Evolutionary conservation across 2,888 invertebrate species (phyloP), one percentile per base, ranked within the genome.

Genomic region (Colostygia pectinataria): DNA sequence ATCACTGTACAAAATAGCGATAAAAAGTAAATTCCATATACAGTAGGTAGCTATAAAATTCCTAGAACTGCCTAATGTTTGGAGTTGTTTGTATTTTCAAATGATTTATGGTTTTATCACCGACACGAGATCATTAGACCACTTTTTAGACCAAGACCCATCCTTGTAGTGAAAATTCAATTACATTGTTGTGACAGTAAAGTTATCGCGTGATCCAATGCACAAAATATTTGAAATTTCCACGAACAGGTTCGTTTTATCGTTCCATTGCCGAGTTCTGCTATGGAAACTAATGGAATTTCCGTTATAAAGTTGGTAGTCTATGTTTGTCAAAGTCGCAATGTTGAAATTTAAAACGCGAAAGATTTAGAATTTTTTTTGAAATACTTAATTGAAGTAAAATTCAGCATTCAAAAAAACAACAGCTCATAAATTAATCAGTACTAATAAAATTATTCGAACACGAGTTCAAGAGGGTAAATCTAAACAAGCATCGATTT

Each of bases 201-300:
- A 65, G 38, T 55, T 50, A 69, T 75, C 55, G 75, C 75, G 71
- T 77, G 72, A 60, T 40, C 54, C 32, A 49, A 57, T 66, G 57
- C 59, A 65, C 56, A 53, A 59, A n/a, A 59, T 51, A 37, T 50
- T 9, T 8, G 31, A 41, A 52, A 47, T 29, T 53, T 48, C 50
- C 34, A 24, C 43, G 46, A 53, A 46, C 28, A 23, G 13, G 15
- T 31, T 36, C 9, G 10, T 45, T 46, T 44, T 52, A 47, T 46
- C 28, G 46, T 39, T 39, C 28, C 12, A 38, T 47, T 45, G 40
- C 39, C 47, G 27, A 23, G 5, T 8, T 33, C 13, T 37, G 36
- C 44, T 41, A 37, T 51, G 15, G 28, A 24, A 36, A 39, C 34
- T 53, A 50, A 53, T 53, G 42, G 46, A 44, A 52, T 52, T 48